Evolutionary conservation across 2,888 invertebrate genomes (phyloP).

Genomic region (Pinctada fucata): DNA sequence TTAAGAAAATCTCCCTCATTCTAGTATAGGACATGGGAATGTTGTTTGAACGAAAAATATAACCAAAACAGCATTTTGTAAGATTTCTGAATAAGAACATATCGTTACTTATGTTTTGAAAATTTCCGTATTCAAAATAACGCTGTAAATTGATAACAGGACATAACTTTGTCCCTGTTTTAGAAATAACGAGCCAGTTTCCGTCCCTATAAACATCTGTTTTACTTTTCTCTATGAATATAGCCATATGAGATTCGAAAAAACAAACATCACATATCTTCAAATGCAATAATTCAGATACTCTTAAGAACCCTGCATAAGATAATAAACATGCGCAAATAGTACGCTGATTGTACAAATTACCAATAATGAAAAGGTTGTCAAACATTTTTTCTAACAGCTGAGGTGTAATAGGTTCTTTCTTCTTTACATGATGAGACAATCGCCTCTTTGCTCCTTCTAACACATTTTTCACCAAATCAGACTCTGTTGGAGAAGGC

Average conservation of each 20-base stretch:
- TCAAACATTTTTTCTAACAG: constrained; percentile 28
- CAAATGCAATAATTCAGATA: constrained; percentile 31
- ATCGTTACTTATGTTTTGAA: too few relatives aligned
- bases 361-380: constrained; percentile 13
- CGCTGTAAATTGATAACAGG: too few relatives aligned
- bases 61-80: background rate
- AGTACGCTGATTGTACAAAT: constrained; percentile 38
- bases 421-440: constrained; percentile 27
- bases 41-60: background rate
- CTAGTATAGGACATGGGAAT: too few relatives aligned
- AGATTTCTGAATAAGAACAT: background rate
- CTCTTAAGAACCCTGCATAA: constrained; percentile 41
- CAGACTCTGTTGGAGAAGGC: constrained; percentile 35
- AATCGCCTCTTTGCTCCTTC: constrained; percentile 34
- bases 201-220: too few relatives aligned
- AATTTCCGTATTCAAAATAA: too few relatives aligned
- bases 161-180: too few relatives aligned
- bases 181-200: constrained; percentile 29
- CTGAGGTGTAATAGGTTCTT: constrained; percentile 35
- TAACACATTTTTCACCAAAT: constrained; percentile 33
- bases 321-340: constrained; percentile 33
- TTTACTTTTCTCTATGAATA: constrained; percentile 35
- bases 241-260: constrained; percentile 12
- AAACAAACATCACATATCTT: constrained; percentile 31
- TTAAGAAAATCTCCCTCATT: constrained; percentile 1